Evolutionary conservation across 2,888 invertebrate species (phyloP).

Genomic region (Lasioglossum malachurum): DNA sequence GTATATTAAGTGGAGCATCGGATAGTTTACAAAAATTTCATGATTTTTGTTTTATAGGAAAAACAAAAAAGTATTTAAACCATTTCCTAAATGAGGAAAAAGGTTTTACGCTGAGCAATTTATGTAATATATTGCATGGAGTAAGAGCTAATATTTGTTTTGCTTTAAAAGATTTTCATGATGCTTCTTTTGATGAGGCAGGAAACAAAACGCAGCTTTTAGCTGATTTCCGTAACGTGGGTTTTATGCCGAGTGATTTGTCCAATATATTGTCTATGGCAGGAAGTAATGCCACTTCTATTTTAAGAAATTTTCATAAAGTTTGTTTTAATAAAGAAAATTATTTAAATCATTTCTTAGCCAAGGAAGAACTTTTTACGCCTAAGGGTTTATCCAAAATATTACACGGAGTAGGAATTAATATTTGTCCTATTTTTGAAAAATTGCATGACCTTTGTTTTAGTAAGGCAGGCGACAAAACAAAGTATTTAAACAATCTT

Average conservation of each 20-base stretch:
- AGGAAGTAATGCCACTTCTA: conserved; percentile 73
- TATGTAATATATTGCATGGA: conserved; percentile 76
- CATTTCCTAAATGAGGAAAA: conserved; percentile 44
- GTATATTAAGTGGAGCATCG: conserved; percentile 69
- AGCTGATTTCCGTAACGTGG: conserved; percentile 37
- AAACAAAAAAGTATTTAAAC: conserved; percentile 73
- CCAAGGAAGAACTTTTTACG: conserved; percentile 74
- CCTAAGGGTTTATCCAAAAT: conserved; percentile 70
- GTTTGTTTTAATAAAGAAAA: conserved; percentile 73
- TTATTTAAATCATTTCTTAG: conserved; percentile 74
- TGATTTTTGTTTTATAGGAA: conserved; percentile 71
- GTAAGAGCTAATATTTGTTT: conserved; percentile 75
- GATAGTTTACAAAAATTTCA: conserved; percentile 71
- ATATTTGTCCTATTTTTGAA: conserved; percentile 66
- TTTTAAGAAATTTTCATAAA: conserved; percentile 77
- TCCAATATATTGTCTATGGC: conserved; percentile 76
- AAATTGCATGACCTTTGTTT: conserved; percentile 57
- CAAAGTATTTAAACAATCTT: conserved; percentile 75
- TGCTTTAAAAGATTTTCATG: conserved; percentile 76
- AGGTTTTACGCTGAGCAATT: conserved; percentile 68
- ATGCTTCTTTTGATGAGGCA: conserved; percentile 75
- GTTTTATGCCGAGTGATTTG: conserved; percentile 68
- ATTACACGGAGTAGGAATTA: conserved; percentile 59
- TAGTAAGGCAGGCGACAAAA: conserved; percentile 75
- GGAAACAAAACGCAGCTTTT: conserved; percentile 63